Evolutionary conservation across 2,888 invertebrate genomes (phyloP), one percentile per base, ranked within the genome.

Genomic region (Oscheius sp.): DNA sequence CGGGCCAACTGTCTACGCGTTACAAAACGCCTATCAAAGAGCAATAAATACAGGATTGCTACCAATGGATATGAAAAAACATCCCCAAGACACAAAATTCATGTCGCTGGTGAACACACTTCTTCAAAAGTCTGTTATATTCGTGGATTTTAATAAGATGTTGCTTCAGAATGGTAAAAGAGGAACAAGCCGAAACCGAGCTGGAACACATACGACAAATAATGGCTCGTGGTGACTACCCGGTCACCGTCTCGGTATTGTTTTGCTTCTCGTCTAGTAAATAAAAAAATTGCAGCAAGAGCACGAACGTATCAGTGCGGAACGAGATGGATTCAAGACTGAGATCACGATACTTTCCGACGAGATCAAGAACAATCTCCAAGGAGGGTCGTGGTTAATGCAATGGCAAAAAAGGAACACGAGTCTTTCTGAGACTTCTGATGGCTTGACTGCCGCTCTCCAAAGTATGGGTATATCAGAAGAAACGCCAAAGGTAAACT

Each of bases 161-260:
- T 4, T 53, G 33, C 29, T 70, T 32, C 48, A 70, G 68, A 53
- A 73, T 81, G 68, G 73, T 78, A 55, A 60, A 58, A 60, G 48
- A 65, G 35, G 75, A 78, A 58, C 73, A 74, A 60, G 75, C 80
- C 2, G 72, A 81, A 42, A 57, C 60, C 5, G 81, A 81, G 53
- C 59, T 78, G 4, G 66, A 63, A 29, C 79, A 81, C 37, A 62
- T 76, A 29, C 76, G 76, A 47, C 78, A 77, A n/a, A 63, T 51
- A 50, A 71, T 76, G 73, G 50, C 59, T 1, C 55, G 47, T 13
- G 70, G 60, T 9, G 59, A 70, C 10, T 58, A 47, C n/a, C 70
- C 60, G 2, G 47, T 47, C 7, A 60, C 60, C 5, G 58, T 70
- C 7, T 47, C 70, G 21, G 70, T 70, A 5, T 42, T 5, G 0